Evolutionary conservation across 2,797 vertebrate species (phyloP).

Genomic region (Orestias chungarensis): DNA sequence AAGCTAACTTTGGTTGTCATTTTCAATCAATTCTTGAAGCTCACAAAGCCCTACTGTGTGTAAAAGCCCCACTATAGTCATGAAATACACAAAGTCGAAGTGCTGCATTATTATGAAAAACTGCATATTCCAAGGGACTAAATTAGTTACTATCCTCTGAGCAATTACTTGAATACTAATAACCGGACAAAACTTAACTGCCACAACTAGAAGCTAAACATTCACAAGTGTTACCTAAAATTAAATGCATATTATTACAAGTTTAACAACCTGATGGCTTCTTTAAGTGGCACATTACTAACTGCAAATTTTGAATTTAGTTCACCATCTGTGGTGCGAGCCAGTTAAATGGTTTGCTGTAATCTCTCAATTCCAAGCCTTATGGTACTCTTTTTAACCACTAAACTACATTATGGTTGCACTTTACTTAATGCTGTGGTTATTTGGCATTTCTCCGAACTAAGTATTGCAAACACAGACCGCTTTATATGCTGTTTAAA

Average conservation of each 20-base stretch:
- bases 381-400: constrained; percentile 5
- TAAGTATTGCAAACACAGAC: constrained; percentile 30
- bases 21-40: constrained; percentile 28
- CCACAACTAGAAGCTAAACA: too few relatives aligned
- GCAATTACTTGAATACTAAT: too few relatives aligned
- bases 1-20: constrained; percentile 18
- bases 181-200: too few relatives aligned
- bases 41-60: constrained; percentile 39
- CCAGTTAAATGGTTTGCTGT: not conserved
- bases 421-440: constrained; percentile 34
- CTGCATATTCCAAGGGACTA: constrained; percentile 36
- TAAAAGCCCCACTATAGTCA: constrained; percentile 40
- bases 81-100: constrained; percentile 26
- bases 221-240: not conserved
- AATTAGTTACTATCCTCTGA: constrained; percentile 22
- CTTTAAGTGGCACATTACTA: not conserved
- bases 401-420: constrained; percentile 22
- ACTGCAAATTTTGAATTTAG: not conserved
- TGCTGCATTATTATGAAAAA: constrained; percentile 23
- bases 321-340: not conserved
- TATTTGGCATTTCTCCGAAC: constrained; percentile 43
- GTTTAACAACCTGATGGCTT: constrained; percentile 13
- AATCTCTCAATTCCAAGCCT: constrained; percentile 20
- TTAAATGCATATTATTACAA: constrained; percentile 8
- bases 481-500: constrained; percentile 25